These are phyloP conservation scores for Trichopoda pennipes DNA, from an alignment of 2,888 invertebrate genomes.

Conservation along the genomic window DNA sequence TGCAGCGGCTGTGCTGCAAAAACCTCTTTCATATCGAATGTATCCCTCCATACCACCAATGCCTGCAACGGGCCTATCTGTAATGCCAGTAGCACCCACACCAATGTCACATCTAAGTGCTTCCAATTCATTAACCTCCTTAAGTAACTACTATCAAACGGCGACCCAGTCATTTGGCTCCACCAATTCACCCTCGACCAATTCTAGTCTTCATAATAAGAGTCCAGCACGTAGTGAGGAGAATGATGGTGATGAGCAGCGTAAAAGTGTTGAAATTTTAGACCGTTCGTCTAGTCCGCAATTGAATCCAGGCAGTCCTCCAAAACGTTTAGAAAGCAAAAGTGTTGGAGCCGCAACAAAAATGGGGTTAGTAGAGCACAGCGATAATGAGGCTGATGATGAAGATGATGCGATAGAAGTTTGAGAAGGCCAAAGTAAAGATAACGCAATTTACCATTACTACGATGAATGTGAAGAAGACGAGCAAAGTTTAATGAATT, in stretches of 20 bases:
- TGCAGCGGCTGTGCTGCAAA: constrained; percentile 90
- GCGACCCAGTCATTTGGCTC: constrained; percentile 68
- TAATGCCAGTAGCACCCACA: constrained; percentile 72
- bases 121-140: constrained; percentile 83
- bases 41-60: constrained; percentile 81
- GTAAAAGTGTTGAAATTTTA: constrained; percentile 63
- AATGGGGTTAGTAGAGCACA: background rate
- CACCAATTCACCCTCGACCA: constrained; percentile 63
- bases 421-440: constrained; percentile 50
- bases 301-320: constrained; percentile 81
- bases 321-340: constrained; percentile 72
- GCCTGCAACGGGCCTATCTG: constrained; percentile 71
- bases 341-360: background rate
- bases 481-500: constrained; percentile 51
- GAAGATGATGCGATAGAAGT: constrained; percentile 71
- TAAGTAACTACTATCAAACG: constrained; percentile 83
- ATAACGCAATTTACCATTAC: constrained; percentile 20
- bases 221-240: constrained; percentile 68
- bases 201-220: constrained; percentile 58
- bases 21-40: constrained; percentile 89
- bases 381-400: constrained; percentile 67
- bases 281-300: constrained; percentile 78
- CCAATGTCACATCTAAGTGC: constrained; percentile 81
- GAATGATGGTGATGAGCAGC: constrained; percentile 65
- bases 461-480: constrained; percentile 65